phyloP scores from a whole-genome alignment of 2,113 vertebrate genomes.

The Ophiodon elongatus region DNA sequence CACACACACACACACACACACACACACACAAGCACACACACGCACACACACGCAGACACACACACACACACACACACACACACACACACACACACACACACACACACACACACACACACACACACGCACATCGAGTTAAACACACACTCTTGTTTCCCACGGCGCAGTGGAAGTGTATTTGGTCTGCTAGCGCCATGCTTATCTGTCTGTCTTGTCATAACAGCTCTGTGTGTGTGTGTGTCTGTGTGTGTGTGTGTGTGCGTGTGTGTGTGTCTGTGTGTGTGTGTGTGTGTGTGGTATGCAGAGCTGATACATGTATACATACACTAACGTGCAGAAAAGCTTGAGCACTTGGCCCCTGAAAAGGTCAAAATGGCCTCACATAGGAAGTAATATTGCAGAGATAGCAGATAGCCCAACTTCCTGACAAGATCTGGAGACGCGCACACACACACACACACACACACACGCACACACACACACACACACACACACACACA shows the following conservation, averaged over 20 bases:
- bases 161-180: constrained; percentile 58
- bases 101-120: constrained; percentile 30
- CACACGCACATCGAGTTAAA: constrained; percentile 6
- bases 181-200: constrained; percentile 68
- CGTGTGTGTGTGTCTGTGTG: constrained; percentile 37
- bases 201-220: constrained; percentile 70
- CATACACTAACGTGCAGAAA: constrained; percentile 7
- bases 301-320: background rate
- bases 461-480: too few relatives aligned
- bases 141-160: constrained; percentile 62
- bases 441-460: background rate
- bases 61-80: constrained; percentile 30
- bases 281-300: constrained; percentile 31
- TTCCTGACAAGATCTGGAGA: constrained; percentile 10
- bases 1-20: constrained; percentile 20
- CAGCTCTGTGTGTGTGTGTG: constrained; percentile 50
- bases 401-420: constrained; percentile 24
- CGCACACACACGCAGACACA: too few relatives aligned
- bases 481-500: background rate
- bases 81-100: constrained; percentile 24
- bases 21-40: too few relatives aligned
- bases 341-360: background rate
- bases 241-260: constrained; percentile 45
- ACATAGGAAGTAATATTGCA: constrained; percentile 42
- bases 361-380: constrained; percentile 45